Percentiles rank a stretch among this genome's conserved stretches.
phyloP scores from a whole-genome alignment of 2,888 invertebrate genomes.

The Theretra japonica region DNA sequence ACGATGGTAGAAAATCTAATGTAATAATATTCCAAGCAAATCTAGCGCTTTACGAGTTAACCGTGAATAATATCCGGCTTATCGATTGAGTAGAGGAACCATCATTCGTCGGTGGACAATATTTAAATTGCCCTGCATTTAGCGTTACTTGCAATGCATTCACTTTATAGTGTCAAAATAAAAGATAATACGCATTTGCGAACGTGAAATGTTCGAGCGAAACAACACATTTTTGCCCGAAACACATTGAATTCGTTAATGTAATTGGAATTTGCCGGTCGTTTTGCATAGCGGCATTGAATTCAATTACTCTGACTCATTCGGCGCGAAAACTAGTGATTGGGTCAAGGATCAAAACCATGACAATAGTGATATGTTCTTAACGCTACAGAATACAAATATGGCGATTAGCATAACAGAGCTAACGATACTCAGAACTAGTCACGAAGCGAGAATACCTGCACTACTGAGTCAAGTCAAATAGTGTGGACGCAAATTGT shows the following conservation, averaged over 20 bases:
- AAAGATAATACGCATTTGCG: neutral
- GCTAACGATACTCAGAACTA: constrained; percentile 20
- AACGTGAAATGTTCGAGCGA: neutral
- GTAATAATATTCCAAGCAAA: too few relatives aligned
- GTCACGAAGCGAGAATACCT: constrained; percentile 8
- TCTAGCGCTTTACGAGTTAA: too few relatives aligned
- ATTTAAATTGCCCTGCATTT: too few relatives aligned
- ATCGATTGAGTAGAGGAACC: too few relatives aligned
- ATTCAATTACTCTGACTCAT: constrained; percentile 16
- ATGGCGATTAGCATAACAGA: constrained; percentile 39
- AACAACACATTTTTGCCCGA: neutral
- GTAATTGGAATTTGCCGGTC: constrained; percentile 21
- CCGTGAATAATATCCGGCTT: too few relatives aligned
- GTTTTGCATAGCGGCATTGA: constrained; percentile 23
- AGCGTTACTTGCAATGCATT: too few relatives aligned
- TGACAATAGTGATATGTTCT: constrained; percentile 10
- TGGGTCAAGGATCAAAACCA: constrained; percentile 15
- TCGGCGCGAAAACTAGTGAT: constrained; percentile 5
- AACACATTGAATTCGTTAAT: constrained; percentile 1
- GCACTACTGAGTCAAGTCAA: neutral
- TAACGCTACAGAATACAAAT: constrained; percentile 4
- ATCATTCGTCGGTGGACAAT: too few relatives aligned
- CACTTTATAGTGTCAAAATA: too few relatives aligned
- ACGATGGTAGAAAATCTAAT: too few relatives aligned
- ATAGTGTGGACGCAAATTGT: neutral